Conservation (phyloP, 35 echinoderm and acorn worm species). For the Apostichopus californicus region DNA sequence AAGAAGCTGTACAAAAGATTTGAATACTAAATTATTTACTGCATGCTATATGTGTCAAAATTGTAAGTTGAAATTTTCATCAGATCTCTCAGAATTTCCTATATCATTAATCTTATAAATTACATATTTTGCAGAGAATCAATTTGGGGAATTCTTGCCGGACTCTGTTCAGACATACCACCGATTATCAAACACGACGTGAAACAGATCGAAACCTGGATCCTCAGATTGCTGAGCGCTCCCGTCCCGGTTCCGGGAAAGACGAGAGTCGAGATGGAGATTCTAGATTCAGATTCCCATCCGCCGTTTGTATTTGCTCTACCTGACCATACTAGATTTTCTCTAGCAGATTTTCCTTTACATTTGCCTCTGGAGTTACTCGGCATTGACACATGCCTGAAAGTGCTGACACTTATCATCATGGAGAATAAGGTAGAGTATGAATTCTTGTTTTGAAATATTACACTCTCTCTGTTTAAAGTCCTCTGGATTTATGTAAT, state of each 20-base stretch:
- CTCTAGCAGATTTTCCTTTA: constrained; percentile 92
- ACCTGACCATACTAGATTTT: constrained; percentile 96
- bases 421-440: constrained; percentile 90
- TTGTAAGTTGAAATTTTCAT: not conserved
- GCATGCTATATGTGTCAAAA: not conserved
- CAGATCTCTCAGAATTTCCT: not conserved
- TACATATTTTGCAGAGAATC: constrained; percentile 71
- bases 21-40: no score
- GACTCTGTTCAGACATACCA: constrained; percentile 87
- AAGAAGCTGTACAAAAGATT: no score
- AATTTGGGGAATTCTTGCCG: constrained; percentile 94
- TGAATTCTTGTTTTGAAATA: no score
- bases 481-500: no score
- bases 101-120: not conserved
- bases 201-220: constrained; percentile 97
- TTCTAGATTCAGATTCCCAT: constrained; percentile 72
- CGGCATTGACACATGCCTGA: constrained; percentile 95
- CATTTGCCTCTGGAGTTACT: constrained; percentile 94
- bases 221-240: constrained; percentile 85
- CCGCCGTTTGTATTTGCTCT: constrained; percentile 83
- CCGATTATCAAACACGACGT: constrained; percentile 91
- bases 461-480: no score
- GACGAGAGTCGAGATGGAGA: constrained; percentile 89
- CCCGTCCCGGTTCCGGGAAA: constrained; percentile 96
- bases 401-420: constrained; percentile 90